Evolutionary conservation across 2,797 vertebrate genomes (phyloP), one percentile per base, ranked within the genome.

Genomic region (Malacoctenus gilli): DNA sequence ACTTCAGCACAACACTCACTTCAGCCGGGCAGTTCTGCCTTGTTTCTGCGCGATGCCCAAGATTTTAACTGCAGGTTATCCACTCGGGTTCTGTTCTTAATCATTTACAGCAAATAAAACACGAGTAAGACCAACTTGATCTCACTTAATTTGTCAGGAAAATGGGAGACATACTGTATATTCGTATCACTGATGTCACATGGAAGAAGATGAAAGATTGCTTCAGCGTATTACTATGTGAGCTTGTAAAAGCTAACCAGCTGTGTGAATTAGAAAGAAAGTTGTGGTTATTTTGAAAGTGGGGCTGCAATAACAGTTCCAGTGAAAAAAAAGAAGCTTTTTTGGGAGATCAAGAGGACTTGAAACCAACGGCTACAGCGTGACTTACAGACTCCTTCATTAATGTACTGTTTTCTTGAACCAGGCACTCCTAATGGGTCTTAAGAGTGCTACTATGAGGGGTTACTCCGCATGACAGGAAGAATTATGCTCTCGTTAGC

Each of bases 401-500:
- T 74, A 57, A 64, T 55, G 55, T 44, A 50, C 53, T 65, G 20
- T 62, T 80, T 73, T 44, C 46, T 63, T 58, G 38, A 72, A 57
- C 34, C 6, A n/a, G 12, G 19, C 30, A 28, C 1, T 38, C 31
- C 50, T 68, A 77, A 61, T 67, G 66, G 53, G 60, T 39, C 50
- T 66, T 60, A n/a, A 49, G 56, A 65, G 62, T 46, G 35, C 44
- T 43, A 37, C 59, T 49, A 50, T 14, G 56, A 52, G 51, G 54
- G 37, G 31, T 9, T 19, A 39, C 50, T 65, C 67, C 56, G 42
- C 57, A 58, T 72, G 80, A 76, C 64, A 69, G 43, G 46, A 57
- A 71, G 62, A 78, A 74, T 57, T 13, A 72, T 80, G 62, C 51
- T 64, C 72, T 82, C 73, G 79, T 85, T 81, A 82, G 43, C 61